Evolutionary conservation across 2,888 invertebrate species (phyloP), one percentile per base, ranked within the genome.

Genomic region (Cryptus viduatorius): DNA sequence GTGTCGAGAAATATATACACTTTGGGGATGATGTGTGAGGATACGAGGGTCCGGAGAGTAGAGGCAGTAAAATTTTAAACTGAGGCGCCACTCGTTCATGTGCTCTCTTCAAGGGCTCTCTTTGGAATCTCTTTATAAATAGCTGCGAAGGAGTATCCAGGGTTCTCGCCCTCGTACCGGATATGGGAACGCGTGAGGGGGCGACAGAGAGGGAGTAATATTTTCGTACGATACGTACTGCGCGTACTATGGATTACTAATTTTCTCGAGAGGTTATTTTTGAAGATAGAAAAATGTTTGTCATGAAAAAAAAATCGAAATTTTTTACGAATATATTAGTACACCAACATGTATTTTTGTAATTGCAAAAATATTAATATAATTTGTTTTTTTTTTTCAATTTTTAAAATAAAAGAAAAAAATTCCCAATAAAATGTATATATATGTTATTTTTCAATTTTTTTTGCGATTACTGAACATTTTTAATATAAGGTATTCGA

Each of bases 81-180:
- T 8, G 12, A 56, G 24, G 53, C 53, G 53, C 16, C 19, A 10
- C 8, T 8, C 53, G 53, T 56, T 19, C 10, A 16, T 56, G 19
- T 14, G 5, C 50, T 24, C 24, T 24, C 24, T 24, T 24, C 53
- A 71, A 71, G 53, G 24, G 24, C 67, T 56, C 77, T 37, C 46
- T 56, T 68, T 19, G 29, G 67, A 59, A 44, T 53, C 46, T 77
- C 46, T 77, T 56, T 77, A 59, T 77, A 77, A 77, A 77, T 77
- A 77, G 44, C 50, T 48, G 61, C 46, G 64, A 14, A 37, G 19
- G 56, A 68, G 53, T 44, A 67, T n/a, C n/a, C 50, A 67, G 73
- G 73, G 65, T 76, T 42, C 65, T 46, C 31, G 50, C 59, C 50
- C 59, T 59, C 76, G 48, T 42, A n/a, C 53, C 53, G 24, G 53